phyloP scores from a whole-genome alignment of 2,113 vertebrate species.

The Myotis lucifugus region DNA sequence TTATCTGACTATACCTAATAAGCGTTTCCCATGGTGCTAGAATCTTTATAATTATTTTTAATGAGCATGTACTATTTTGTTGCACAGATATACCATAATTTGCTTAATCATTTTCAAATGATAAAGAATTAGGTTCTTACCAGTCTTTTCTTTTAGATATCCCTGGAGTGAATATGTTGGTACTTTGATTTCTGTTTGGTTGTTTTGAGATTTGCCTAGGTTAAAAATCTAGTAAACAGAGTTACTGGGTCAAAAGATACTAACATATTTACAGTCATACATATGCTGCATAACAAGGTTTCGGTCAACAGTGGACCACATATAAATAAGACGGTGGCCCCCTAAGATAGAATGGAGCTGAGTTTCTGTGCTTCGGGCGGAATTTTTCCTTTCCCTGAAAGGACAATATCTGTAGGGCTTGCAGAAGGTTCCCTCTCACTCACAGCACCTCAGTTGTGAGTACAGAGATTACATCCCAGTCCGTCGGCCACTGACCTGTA shows the following conservation, averaged over 20 bases:
- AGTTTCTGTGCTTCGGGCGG: not conserved
- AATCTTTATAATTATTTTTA: not conserved
- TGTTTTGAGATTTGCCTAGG: not conserved
- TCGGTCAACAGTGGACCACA: no score
- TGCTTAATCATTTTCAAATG: conserved; percentile 36
- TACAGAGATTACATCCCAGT: no score
- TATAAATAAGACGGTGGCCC: no score
- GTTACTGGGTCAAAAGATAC: not conserved
- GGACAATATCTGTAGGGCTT: not conserved
- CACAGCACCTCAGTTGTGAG: not conserved
- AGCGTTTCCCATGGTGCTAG: not conserved
- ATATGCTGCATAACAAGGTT: not conserved
- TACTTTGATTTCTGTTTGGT: not conserved
- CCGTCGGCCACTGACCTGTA: not conserved
- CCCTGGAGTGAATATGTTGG: not conserved
- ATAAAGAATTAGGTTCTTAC: conserved; percentile 11
- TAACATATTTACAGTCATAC: not conserved
- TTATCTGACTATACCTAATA: not conserved
- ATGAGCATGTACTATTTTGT: not conserved
- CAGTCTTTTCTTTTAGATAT: not conserved
- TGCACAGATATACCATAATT: not conserved
- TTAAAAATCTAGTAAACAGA: not conserved
- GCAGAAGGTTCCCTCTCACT: no score
- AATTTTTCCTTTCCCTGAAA: not conserved
- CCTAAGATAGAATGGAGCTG: not conserved